Conservation (phyloP, 2,888 invertebrate species). For the Rhagonycha fulva region DNA sequence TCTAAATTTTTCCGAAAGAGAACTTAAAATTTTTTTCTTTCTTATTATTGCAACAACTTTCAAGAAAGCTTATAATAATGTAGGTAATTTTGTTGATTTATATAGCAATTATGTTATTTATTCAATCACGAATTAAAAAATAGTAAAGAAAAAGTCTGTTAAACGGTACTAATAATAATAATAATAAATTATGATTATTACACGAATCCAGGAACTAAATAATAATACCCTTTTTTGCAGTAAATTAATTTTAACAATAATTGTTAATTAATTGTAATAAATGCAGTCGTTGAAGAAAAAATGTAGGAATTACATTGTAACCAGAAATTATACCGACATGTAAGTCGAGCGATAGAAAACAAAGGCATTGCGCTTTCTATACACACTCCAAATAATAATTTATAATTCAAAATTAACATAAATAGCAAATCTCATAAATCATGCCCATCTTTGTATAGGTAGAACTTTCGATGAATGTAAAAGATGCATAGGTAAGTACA, state of each 20-base stretch:
- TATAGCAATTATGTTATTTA: neutral
- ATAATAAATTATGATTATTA: neutral
- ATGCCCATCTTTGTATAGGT: neutral
- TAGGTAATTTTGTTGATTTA: neutral
- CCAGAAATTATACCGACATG: neutral
- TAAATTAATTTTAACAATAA: neutral
- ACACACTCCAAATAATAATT: slow-evolving; percentile 13
- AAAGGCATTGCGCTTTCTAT: slow-evolving; percentile 18
- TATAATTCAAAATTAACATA: slow-evolving; percentile 17
- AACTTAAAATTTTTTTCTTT: neutral
- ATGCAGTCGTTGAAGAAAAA: neutral
- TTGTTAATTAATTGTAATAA: neutral
- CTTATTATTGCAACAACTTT: neutral
- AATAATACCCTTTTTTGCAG: neutral
- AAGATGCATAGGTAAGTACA: neutral
- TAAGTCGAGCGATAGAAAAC: slow-evolving; percentile 13
- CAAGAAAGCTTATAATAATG: neutral
- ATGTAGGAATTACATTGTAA: neutral
- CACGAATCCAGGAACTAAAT: neutral
- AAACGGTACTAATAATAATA: neutral
- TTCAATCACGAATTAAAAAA: neutral
- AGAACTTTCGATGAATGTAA: neutral
- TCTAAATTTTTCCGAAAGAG: neutral
- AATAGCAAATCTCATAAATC: slow-evolving; percentile 2
- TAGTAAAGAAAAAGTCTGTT: neutral